Base-by-base conservation (phyloP, 2,113 vertebrate genomes). In the Malurus elegans region DNA sequence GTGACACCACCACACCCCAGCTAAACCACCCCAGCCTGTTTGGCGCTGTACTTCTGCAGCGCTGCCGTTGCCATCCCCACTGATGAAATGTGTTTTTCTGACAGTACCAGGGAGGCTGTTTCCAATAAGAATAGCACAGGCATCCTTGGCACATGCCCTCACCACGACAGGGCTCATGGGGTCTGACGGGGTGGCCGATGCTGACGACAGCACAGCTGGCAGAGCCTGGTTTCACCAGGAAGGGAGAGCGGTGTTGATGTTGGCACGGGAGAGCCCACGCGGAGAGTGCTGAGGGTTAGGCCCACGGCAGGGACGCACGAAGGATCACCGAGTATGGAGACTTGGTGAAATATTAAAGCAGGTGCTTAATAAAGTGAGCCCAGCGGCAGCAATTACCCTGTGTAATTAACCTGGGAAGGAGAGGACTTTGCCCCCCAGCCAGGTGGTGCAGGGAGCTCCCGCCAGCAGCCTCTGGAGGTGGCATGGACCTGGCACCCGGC, bases 21-120 rank as follows among this genome's bases (percentile, higher is more conserved):
- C 72, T 72, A 93, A 96, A 95, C 93, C 90, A 94, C 96, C 82
- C 94, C 44, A 64, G 83, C 87, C 91, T 93, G 96, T 96, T 93
- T 34, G 45, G 67, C 9, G 0, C 64, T 20, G 54, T 54, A 26
- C 48, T 72, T 66, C 81, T 45, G 89, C 80, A 53, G 60, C 1
- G 5, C 73, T 28, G 38, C 62, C 1, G 0, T 42, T 13, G 19
- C 57, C 4, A 56, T 56, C 42, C 28, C 48, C 26, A 2, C 84
- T 87, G 89, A 74, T 26, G 75, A 92, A 80, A 93, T 50, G 15
- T 42, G 40, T 36, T 81, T 88, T 67, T 42, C 60, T 8, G 2
- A 42, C 1, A 5, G 50, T 47, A 42, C 45, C n/a, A 10, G 9
- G 17, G n/a, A 50, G 44, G 29, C 24, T 56, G 75, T 42, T 70